phyloP scores from a whole-genome alignment of 1,140 invertebrate genomes.

The Aphis craccivora region DNA sequence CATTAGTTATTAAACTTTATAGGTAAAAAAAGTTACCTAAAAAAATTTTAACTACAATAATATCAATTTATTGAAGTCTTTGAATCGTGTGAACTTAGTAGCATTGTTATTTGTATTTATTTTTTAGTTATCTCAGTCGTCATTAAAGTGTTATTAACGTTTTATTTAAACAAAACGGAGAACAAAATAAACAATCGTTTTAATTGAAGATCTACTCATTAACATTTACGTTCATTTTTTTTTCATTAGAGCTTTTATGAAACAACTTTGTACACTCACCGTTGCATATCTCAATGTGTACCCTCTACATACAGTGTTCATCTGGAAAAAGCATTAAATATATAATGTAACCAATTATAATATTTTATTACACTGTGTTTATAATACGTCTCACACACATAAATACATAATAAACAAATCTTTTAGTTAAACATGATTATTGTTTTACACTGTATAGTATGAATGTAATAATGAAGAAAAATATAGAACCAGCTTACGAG shows the following conservation, averaged over 20 bases:
- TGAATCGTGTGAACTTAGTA: neutral
- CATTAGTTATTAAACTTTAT: neutral
- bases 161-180: constrained; percentile 4
- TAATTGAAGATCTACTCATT: constrained; percentile 45
- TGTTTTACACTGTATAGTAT: neutral
- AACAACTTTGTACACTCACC: constrained; percentile 16
- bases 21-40: neutral
- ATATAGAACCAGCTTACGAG: no score
- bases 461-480: neutral
- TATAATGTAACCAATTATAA: constrained; percentile 15
- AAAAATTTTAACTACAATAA: no score
- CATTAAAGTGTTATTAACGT: constrained; percentile 32
- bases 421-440: neutral
- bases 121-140: constrained; percentile 14
- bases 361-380: neutral
- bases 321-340: constrained; percentile 7
- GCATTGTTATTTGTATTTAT: neutral
- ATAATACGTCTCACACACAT: neutral
- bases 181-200: constrained; percentile 39
- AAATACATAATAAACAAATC: neutral
- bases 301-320: neutral
- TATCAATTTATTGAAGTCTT: neutral
- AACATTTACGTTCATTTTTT: constrained; percentile 26
- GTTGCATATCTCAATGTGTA: neutral
- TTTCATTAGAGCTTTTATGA: constrained; percentile 9